A percentile compares a stretch with the other conserved stretches of the same genome.
These are phyloP conservation scores for Belonocnema kinseyi DNA, from an alignment of 1,140 invertebrate species.

Conservation along the genomic window DNA sequence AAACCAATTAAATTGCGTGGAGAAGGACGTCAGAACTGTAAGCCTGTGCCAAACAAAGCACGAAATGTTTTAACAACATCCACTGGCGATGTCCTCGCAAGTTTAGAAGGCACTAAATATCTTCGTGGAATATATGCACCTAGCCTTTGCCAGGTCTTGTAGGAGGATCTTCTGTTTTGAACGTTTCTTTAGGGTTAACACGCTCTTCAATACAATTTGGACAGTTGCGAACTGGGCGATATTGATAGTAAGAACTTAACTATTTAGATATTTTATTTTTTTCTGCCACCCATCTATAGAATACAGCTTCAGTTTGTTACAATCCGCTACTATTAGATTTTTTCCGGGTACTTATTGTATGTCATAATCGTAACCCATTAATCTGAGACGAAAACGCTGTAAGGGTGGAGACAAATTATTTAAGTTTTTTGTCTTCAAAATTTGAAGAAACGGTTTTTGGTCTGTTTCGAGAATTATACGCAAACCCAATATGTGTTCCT, in stretches of 20 bases:
- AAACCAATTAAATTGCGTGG: no score
- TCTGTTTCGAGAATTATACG: constrained; percentile 56
- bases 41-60: no score
- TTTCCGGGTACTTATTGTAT: constrained; percentile 59
- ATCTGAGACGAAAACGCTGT: constrained; percentile 61
- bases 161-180: constrained; percentile 45
- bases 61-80: no score
- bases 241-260: no score
- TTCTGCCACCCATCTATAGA: no score
- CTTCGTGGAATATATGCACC: no score
- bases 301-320: constrained; percentile 44
- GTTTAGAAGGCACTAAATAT: no score
- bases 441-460: constrained; percentile 58
- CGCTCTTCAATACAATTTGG: constrained; percentile 44
- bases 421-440: constrained; percentile 53
- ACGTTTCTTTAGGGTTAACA: constrained; percentile 46
- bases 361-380: constrained; percentile 61
- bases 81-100: no score
- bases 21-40: no score
- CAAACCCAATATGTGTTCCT: constrained; percentile 34
- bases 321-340: constrained; percentile 58
- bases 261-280: no score
- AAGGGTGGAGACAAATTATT: constrained; percentile 61
- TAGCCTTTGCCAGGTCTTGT: background rate
- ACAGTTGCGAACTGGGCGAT: constrained; percentile 33